Base-by-base conservation (phyloP, 2,888 invertebrate genomes). In the Oxytorus armatus region DNA sequence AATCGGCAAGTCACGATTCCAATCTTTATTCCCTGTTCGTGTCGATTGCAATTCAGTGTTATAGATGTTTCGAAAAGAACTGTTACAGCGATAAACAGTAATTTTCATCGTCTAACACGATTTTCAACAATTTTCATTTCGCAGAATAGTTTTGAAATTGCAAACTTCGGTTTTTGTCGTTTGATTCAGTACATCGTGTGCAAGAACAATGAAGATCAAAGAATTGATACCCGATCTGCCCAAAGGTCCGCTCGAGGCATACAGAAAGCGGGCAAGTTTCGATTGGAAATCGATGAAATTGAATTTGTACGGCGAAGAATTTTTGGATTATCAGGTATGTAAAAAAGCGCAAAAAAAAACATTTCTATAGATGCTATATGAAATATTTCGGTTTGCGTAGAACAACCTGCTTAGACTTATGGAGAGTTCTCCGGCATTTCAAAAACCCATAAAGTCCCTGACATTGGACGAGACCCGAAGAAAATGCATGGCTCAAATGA, bases 221-320 rank as follows among this genome's bases (percentile, higher is more conserved):
- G 93, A 94, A 89, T 94, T 95, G 85, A 93, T 96, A 85, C 94
- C 94, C 59, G 95, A 96, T 90, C 92, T 95, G 78, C 95, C 95
- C 16, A 94, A 93, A 57, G 96, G 97, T 77, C 97, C 98, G 5
- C 92, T 98, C 83, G 96, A 96, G 89, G 92, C 88, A 0, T 98
- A 96, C 91, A 95, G 98, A 84, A 95, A 95, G 84, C 94, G 94
- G 83, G 96, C 97, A 0, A 95, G 95, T 14, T 98, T 98, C 88
- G 94, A 97, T 90, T 98, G 98, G 97, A 97, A 97, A 92, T 94
- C 94, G 81, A 93, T 98, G 92, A 96, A 96, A 89, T 89, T 96
- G 51, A 94, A 96, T 69, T 93, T 98, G 79, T 97, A 97, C 90
- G 96, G 96, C 83, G 95, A 96, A 87, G 95, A 96, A 63, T 92